phyloP scores from a whole-genome alignment of 2,888 invertebrate genomes.

The Heliconius ethilla region DNA sequence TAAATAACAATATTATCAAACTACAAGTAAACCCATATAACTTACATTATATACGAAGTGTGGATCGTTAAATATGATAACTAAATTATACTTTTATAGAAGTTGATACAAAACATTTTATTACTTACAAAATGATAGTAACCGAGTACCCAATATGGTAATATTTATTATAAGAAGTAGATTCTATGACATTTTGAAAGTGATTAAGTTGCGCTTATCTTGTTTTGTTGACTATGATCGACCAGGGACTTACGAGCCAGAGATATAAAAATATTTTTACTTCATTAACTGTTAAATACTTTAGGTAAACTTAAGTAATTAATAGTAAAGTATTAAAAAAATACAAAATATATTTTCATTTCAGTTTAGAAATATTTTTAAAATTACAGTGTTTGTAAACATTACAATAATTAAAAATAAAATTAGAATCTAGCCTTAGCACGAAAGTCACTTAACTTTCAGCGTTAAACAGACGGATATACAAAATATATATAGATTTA shows the following conservation, averaged over 20 bases:
- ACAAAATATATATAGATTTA: neutral
- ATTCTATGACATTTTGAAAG: neutral
- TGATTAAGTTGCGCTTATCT: neutral
- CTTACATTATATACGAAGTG: neutral
- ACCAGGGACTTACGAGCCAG: neutral
- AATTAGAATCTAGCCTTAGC: neutral
- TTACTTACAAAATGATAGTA: neutral
- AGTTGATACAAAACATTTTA: neutral
- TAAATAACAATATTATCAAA: neutral
- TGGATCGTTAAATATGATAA: neutral
- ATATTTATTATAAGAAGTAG: neutral
- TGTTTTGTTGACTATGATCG: neutral
- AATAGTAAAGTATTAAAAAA: neutral
- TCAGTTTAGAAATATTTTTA: neutral
- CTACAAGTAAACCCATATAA: neutral
- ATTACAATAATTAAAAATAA: neutral
- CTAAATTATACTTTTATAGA: neutral
- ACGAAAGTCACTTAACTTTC: neutral
- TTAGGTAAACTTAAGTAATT: neutral
- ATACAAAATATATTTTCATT: neutral
- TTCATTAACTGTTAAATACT: neutral
- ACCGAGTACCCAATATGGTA: neutral
- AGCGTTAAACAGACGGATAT: conserved; percentile 2
- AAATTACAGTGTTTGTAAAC: neutral
- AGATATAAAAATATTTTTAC: neutral